Percentiles rank a stretch among this genome's conserved stretches.
Conservation (phyloP, 2,888 invertebrate species). For the Polydesmus complanatus region DNA sequence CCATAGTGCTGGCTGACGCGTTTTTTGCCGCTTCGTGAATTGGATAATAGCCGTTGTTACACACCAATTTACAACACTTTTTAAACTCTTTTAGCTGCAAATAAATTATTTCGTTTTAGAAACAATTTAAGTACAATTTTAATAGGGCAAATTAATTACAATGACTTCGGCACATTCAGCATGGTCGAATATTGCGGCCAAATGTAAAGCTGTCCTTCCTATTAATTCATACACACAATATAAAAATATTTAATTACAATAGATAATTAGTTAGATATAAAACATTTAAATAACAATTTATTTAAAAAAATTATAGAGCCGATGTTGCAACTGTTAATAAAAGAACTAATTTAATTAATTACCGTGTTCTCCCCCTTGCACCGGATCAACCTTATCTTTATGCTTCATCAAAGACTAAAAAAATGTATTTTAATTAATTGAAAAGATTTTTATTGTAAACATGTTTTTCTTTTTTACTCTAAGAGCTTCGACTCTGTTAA, state of each 20-base stretch:
- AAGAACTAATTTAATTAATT: no score
- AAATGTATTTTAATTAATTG: neutral
- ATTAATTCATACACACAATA: no score
- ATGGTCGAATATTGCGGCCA: slow-evolving; percentile 70
- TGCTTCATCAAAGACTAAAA: slow-evolving; percentile 44
- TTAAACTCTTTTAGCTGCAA: slow-evolving; percentile 62
- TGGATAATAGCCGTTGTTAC: slow-evolving; percentile 79
- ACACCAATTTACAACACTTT: slow-evolving; percentile 59
- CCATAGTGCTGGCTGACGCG: slow-evolving; percentile 71
- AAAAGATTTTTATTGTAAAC: neutral
- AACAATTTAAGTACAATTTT: neutral
- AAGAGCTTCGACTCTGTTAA: slow-evolving; percentile 44
- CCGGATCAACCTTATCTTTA: slow-evolving; percentile 53
- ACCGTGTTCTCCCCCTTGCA: slow-evolving; percentile 64
- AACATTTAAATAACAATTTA: no score
- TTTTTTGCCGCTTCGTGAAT: slow-evolving; percentile 84
- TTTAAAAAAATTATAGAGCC: no score
- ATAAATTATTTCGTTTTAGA: slow-evolving; percentile 7
- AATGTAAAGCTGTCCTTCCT: slow-evolving; percentile 65
- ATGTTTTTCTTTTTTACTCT: no score
- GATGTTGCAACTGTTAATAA: no score
- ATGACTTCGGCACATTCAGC: slow-evolving; percentile 65
- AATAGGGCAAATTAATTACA: slow-evolving; percentile 47
- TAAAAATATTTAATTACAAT: no score
- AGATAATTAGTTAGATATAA: no score